These are phyloP conservation scores for Lepidonotus clava DNA, from an alignment of 2,888 invertebrate species.

Conservation along the genomic window DNA sequence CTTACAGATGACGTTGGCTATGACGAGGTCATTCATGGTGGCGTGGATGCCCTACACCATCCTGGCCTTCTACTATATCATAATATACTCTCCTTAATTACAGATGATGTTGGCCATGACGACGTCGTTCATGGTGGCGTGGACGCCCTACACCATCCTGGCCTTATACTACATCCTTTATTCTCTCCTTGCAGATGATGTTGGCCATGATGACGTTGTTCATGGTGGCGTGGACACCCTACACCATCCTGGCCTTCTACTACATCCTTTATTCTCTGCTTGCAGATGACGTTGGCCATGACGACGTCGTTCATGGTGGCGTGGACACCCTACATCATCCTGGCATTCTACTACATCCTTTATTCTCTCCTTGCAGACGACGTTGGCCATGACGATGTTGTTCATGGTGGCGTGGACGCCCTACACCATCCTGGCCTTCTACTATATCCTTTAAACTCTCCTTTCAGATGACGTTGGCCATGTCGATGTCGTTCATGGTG, in stretches of 20 bases:
- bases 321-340: constrained; percentile 67
- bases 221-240: no score
- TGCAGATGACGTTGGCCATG: constrained; percentile 63
- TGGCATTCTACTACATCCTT: constrained; percentile 62
- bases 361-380: constrained; percentile 54
- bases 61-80: constrained; percentile 60
- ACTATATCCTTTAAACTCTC: no score
- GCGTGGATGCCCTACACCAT: constrained; percentile 68
- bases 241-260: no score
- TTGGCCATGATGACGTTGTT: no score
- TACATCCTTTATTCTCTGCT: no score
- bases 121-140: constrained; percentile 63
- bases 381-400: constrained; percentile 63
- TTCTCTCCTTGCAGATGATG: no score
- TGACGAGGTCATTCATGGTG: constrained; percentile 64
- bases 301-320: constrained; percentile 63
- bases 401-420: constrained; percentile 67
- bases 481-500: no score
- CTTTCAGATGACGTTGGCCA: no score
- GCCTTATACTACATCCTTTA: constrained; percentile 61
- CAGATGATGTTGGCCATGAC: constrained; percentile 64
- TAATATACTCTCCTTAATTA: constrained; percentile 18
- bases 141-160: constrained; percentile 68
- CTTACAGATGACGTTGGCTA: constrained; percentile 61
- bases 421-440: constrained; percentile 64